Evolutionary conservation across 2,888 invertebrate genomes (phyloP).

Genomic region (Heliconius cydno): DNA sequence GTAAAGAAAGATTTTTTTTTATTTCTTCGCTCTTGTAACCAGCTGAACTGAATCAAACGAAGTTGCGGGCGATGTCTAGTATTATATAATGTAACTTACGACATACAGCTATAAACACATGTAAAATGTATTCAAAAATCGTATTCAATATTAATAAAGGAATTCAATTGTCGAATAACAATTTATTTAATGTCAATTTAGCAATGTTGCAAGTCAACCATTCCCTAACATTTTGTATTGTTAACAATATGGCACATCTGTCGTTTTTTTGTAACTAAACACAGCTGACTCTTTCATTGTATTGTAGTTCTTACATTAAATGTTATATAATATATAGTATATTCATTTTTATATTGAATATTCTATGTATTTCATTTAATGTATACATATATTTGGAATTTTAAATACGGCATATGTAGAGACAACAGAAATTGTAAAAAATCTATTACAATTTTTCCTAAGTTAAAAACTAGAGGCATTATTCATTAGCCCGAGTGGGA

Average conservation of each 20-base stretch:
- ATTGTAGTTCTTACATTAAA: not conserved
- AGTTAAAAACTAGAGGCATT: too few species aligned
- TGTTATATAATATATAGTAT: not conserved
- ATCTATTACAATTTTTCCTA: too few species aligned
- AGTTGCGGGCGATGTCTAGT: too few species aligned
- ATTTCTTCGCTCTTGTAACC: too few species aligned
- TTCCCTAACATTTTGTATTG: not conserved
- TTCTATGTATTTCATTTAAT: not conserved
- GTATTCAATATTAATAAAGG: not conserved
- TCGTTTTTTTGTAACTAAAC: not conserved
- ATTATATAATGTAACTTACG: not conserved
- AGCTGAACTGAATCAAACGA: too few species aligned
- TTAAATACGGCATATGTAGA: not conserved
- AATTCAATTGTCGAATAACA: not conserved
- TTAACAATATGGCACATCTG: conserved; percentile 13
- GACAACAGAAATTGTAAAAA: too few species aligned
- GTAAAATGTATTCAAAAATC: not conserved
- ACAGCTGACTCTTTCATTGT: conserved; percentile 16
- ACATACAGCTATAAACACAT: not conserved
- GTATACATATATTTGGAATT: not conserved
- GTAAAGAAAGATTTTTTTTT: too few species aligned
- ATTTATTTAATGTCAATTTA: conserved; percentile 10
- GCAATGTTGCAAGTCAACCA: not conserved
- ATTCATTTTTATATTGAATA: not conserved
- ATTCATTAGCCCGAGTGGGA: too few species aligned